phyloP scores from a whole-genome alignment of 2,888 invertebrate genomes.

The Mechanitis mazaeus region DNA sequence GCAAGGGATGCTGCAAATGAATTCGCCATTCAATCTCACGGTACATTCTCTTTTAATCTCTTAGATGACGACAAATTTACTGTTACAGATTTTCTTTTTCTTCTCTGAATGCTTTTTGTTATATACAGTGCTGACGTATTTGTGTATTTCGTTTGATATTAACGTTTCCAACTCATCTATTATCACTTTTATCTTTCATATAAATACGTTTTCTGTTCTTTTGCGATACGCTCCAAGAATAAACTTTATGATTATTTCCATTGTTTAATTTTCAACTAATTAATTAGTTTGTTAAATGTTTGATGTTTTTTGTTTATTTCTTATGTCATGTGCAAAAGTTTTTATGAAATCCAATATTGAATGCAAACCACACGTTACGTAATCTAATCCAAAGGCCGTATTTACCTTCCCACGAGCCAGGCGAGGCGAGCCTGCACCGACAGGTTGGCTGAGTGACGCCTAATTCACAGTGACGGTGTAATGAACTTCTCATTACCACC shows the following conservation, averaged over 20 bases:
- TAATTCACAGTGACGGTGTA: conserved; percentile 27
- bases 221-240: too few relatives aligned
- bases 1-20: conserved; percentile 53
- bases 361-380: neutral
- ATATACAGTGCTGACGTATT: conserved; percentile 49
- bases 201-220: too few relatives aligned
- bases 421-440: conserved; percentile 17
- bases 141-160: conserved; percentile 31
- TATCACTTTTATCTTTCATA: too few relatives aligned
- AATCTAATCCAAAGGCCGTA: conserved; percentile 29
- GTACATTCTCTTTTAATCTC: conserved; percentile 71
- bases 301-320: too few relatives aligned
- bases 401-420: conserved; percentile 23
- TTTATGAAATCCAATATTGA: too few relatives aligned
- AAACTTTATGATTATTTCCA: too few relatives aligned
- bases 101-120: conserved; percentile 50
- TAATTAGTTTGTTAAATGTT: conserved; percentile 8
- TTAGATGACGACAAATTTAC: conserved; percentile 70
- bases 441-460: conserved; percentile 27
- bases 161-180: conserved; percentile 30
- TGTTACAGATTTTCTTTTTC: conserved; percentile 63
- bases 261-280: too few relatives aligned
- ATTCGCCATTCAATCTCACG: conserved; percentile 69
- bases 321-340: too few relatives aligned
- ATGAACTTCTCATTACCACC: conserved; percentile 32